These are phyloP conservation scores for Gymnoscopelus microlampas DNA, from an alignment of 2,797 vertebrate genomes.

Conservation along the genomic window DNA sequence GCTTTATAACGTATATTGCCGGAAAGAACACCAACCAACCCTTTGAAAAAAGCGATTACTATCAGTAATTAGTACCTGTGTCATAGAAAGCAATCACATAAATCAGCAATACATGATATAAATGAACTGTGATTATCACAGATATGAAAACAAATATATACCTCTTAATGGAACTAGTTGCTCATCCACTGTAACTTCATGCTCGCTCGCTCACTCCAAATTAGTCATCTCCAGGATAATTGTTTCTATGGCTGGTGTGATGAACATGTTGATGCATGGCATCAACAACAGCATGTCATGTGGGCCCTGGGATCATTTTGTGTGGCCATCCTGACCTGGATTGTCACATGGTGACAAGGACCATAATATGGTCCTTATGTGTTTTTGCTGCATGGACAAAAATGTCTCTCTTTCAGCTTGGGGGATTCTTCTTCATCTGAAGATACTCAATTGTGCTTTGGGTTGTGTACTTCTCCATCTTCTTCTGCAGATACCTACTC, in stretches of 20 bases:
- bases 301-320: not conserved
- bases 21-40: no score
- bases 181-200: no score
- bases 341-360: slow-evolving; percentile 2
- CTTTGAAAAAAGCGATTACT: no score
- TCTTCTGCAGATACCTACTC: slow-evolving; percentile 28
- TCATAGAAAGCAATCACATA: no score
- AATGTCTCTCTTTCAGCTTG: slow-evolving; percentile 19
- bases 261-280: slow-evolving; percentile 5
- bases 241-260: slow-evolving; percentile 8
- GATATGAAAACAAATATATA: no score
- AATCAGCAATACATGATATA: no score
- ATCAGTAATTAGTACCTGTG: no score
- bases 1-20: no score
- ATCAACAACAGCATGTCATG: slow-evolving; percentile 8
- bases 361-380: not conserved
- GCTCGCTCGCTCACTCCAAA: not conserved
- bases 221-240: not conserved
- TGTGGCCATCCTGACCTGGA: not conserved
- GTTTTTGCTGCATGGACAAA: slow-evolving; percentile 4
- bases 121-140: no score
- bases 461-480: slow-evolving; percentile 15
- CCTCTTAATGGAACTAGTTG: no score
- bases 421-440: slow-evolving; percentile 18
- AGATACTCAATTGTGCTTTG: slow-evolving; percentile 5